Base-by-base conservation (phyloP, 2,797 vertebrate species). In the Microchirus variegatus region DNA sequence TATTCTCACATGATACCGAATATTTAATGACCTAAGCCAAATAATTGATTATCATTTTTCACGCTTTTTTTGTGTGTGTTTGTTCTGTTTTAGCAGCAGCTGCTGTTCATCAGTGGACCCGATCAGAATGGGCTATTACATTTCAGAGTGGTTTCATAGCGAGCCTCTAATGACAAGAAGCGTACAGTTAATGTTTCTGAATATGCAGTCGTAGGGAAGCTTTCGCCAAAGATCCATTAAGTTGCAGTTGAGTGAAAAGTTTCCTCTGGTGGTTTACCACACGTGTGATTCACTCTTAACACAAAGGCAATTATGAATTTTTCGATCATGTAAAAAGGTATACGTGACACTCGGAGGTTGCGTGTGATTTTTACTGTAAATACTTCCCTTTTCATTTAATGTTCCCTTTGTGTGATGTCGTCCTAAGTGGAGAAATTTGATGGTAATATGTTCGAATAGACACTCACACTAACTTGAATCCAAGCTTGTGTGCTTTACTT, bases 121-220 rank as follows among this genome's bases (percentile, higher is more conserved):
- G 51, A 26, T 63, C 59, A 44, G n/a, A 16, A 10, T 1, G 43
- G 43, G 56, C 63, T 66, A 50, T 75, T 53, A 58, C 38, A 42
- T 81, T 70, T 60, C 63, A 63, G 44, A 68, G 70, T 65, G 56
- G 31, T 63, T 70, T 62, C 19, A 43, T 35, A 56, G 49, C 18
- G 22, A 8, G 37, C 47, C 63, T 61, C 62, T 61, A 65, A 65
- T 67, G 61, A 78, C 77, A 59, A 47, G 51, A 73, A 58, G 63
- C 47, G 17, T 47, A 47, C 61, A 73, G 40, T 78, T 60, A 72
- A 64, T 63, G 53, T 45, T 48, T 73, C 43, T 46, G 53, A 59
- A 53, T 56, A 36, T 49, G 36, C 47, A 65, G 41, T 50, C 2
- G 11, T 48, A 26, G 18, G 42, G 42, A 62, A 75, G 13, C 50